These are phyloP conservation scores for Drosophila albomicans DNA, from an alignment of 1,140 invertebrate species.

Conservation along the genomic window DNA sequence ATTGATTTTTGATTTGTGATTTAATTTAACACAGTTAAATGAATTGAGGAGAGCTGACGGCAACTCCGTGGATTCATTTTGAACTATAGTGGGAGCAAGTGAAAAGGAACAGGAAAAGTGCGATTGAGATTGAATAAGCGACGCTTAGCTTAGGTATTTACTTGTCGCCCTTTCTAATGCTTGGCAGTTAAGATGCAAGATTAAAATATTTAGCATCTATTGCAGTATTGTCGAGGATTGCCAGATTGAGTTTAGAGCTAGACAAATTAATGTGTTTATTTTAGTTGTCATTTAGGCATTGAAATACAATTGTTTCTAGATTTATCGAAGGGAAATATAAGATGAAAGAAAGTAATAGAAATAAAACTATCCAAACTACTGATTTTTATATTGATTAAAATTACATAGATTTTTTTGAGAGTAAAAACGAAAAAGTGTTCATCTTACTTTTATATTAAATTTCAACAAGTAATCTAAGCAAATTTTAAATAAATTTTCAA, in stretches of 20 bases:
- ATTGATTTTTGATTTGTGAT: conserved; percentile 85
- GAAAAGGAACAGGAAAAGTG: neutral
- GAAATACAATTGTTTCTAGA: neutral
- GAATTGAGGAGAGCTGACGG: conserved; percentile 61
- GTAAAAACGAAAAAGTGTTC: too few species aligned
- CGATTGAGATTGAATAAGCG: conserved; percentile 1
- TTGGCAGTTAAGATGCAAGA: conserved; percentile 6
- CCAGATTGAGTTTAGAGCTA: neutral
- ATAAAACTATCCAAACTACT: too few species aligned
- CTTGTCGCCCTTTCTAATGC: neutral
- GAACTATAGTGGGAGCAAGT: neutral
- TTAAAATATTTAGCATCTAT: conserved; percentile 12
- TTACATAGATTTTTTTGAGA: too few species aligned
- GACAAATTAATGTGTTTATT: neutral
- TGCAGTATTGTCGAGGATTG: neutral
- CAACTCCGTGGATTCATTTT: neutral
- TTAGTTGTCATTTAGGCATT: neutral
- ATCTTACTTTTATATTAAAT: too few species aligned
- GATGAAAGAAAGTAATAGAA: too few species aligned
- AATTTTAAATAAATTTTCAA: neutral
- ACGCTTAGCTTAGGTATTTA: conserved; percentile 12
- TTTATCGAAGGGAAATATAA: neutral
- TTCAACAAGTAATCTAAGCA: too few species aligned
- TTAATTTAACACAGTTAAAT: conserved; percentile 84
- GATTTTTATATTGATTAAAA: too few species aligned